These are phyloP conservation scores for Dendrocopos noguchii DNA, from an alignment of 2,113 vertebrate genomes.

Conservation along the genomic window DNA sequence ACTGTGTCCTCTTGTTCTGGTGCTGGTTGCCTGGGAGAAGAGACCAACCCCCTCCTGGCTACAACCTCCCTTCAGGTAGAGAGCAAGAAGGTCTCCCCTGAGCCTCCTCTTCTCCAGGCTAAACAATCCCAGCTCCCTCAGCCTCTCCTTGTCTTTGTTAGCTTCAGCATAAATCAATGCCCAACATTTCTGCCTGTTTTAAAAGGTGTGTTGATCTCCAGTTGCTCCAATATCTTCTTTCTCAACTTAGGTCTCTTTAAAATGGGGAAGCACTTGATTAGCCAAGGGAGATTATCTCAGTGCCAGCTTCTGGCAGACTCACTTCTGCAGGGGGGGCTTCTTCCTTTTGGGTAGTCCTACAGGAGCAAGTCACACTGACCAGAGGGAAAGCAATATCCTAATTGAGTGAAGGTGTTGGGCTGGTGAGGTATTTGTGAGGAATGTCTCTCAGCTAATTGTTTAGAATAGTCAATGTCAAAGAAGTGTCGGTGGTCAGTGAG, in stretches of 20 bases:
- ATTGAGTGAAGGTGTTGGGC: background rate
- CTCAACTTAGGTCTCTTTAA: background rate
- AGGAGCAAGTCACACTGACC: background rate
- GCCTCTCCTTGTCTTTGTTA: background rate
- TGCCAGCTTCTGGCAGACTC: background rate
- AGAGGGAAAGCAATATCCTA: background rate
- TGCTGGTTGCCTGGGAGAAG: no score
- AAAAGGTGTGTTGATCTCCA: background rate
- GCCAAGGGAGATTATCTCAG: background rate
- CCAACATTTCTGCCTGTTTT: background rate
- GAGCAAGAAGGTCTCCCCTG: no score
- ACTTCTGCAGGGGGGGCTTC: background rate
- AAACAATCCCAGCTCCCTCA: no score
- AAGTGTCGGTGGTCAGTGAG: background rate
- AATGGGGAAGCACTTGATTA: background rate
- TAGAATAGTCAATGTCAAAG: constrained; percentile 7
- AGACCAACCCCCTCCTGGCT: no score
- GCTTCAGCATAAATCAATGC: background rate
- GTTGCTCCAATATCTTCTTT: background rate
- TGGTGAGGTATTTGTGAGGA: background rate
- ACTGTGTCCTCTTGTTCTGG: no score
- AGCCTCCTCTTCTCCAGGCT: no score
- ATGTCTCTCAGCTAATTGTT: constrained; percentile 45
- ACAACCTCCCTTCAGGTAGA: no score
- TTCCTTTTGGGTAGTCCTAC: background rate